Base-by-base conservation (phyloP, 2,888 invertebrate species). In the Tricholauxania praeusta region DNA sequence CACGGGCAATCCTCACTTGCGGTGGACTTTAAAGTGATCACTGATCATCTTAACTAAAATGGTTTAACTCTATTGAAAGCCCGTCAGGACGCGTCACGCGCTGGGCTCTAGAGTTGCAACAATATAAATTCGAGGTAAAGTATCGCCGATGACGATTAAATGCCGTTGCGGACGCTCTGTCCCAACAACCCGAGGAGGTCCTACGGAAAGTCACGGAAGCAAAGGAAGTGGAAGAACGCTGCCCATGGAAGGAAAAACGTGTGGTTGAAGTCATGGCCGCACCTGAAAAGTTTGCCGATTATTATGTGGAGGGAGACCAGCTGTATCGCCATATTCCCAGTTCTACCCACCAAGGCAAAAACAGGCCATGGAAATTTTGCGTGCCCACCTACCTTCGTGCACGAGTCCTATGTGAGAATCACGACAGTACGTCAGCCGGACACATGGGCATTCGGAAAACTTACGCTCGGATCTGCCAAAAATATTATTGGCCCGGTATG, bases 31-130 rank as follows among this genome's bases (percentile, higher is more conserved):
- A 19, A 15, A 3, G 51, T 74, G 1, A 22, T 74, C 17, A 72
- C 74, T 0, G 72, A 72, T 12, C 72, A 72, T n/a, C 64, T 64
- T 14, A 32, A 3, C 17, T 72, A 15, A 74, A 74, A 22, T 74
- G 74, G 74, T n/a, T n/a, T n/a, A n/a, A n/a, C 32, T 74, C 3
- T 10, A 17, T 53, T 5, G 12, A 53, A 53, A 53, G 19, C 53
- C 53, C 53, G 1, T 53, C 53, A 53, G 53, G 53, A 12, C n/a
- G 53, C 3, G 17, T 53, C n/a, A 3, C 53, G 5, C n/a, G 59
- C 7, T 59, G 59, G 59, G 19, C 59, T 12, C 22, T 59, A 14
- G 59, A 59, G 10, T 28, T 59, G 22, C 59, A 59, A 15, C 22
- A 59, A 17, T 22, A 59, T 4, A 22, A 19, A 6, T 59, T 22